phyloP scores from a whole-genome alignment of 1,140 invertebrate genomes.

The Gonatopus flavifemur region DNA sequence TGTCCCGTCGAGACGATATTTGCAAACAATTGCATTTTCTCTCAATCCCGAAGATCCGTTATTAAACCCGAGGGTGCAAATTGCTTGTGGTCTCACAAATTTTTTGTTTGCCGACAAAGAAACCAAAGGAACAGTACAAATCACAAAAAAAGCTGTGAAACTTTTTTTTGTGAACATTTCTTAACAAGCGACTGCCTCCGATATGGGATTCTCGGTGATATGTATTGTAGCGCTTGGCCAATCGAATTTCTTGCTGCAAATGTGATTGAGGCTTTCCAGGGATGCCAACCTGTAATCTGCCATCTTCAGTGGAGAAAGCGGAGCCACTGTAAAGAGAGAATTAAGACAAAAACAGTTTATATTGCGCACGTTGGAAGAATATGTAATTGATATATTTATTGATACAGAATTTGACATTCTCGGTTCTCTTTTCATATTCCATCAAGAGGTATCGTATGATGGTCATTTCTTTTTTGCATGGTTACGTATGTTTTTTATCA shows the following conservation, averaged over 20 bases:
- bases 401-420: no score
- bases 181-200: constrained; percentile 74
- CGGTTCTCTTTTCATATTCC: neutral
- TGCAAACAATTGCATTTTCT: no score
- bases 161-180: constrained; percentile 23
- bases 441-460: neutral
- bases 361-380: no score
- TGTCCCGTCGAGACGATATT: no score
- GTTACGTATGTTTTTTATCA: neutral
- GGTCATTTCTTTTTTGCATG: neutral
- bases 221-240: constrained; percentile 68
- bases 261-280: constrained; percentile 59
- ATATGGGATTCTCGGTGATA: constrained; percentile 79
- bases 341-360: constrained; percentile 19
- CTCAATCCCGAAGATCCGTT: no score
- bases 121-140: no score
- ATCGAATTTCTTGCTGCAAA: constrained; percentile 59
- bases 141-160: neutral
- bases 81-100: no score
- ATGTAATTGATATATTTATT: no score
- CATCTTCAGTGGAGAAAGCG: constrained; percentile 70
- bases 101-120: no score
- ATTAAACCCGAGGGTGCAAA: no score
- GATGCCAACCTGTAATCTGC: constrained; percentile 64
- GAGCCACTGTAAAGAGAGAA: constrained; percentile 66